phyloP scores from a whole-genome alignment of 1,140 invertebrate species.

The Drosophila equinoxialis region DNA sequence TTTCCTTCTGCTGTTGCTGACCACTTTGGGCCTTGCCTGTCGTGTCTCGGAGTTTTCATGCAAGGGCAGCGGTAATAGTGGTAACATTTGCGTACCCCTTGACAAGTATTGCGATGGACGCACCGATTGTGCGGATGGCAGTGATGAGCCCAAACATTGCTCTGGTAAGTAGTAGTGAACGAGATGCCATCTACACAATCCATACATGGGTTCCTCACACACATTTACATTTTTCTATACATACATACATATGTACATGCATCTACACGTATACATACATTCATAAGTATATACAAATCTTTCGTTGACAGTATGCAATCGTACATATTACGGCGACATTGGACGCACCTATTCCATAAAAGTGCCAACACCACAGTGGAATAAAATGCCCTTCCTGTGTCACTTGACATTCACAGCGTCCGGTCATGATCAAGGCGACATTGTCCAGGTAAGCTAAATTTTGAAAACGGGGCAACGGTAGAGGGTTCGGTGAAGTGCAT shows the following conservation, averaged over 20 bases:
- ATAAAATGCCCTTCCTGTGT: conserved; percentile 91
- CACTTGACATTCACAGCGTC: conserved; percentile 95
- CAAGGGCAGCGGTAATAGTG: conserved; percentile 86
- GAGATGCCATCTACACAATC: too few relatives aligned
- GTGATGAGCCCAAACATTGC: conserved; percentile 92
- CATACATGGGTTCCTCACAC: too few relatives aligned
- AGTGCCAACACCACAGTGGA: conserved; percentile 87
- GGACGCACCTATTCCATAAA: conserved; percentile 91
- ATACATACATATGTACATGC: conserved; percentile 6
- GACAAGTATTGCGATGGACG: conserved; percentile 93
- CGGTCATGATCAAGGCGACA: conserved; percentile 91
- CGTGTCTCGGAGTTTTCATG: conserved; percentile 93
- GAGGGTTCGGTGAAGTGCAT: neutral
- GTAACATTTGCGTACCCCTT: conserved; percentile 89
- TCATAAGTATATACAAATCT: neutral
- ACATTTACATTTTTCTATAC: too few relatives aligned
- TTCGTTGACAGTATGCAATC: conserved; percentile 88
- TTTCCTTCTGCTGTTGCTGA: conserved; percentile 44
- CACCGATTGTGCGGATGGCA: conserved; percentile 92
- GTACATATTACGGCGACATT: conserved; percentile 94
- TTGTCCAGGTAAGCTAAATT: conserved; percentile 88
- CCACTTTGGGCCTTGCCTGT: conserved; percentile 83
- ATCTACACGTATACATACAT: neutral
- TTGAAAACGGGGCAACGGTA: neutral
- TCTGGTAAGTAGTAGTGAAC: conserved; percentile 85